Percentiles rank a stretch among this genome's conserved stretches.
phyloP scores from a whole-genome alignment of 2,113 vertebrate genomes.

The Plecotus auritus region DNA sequence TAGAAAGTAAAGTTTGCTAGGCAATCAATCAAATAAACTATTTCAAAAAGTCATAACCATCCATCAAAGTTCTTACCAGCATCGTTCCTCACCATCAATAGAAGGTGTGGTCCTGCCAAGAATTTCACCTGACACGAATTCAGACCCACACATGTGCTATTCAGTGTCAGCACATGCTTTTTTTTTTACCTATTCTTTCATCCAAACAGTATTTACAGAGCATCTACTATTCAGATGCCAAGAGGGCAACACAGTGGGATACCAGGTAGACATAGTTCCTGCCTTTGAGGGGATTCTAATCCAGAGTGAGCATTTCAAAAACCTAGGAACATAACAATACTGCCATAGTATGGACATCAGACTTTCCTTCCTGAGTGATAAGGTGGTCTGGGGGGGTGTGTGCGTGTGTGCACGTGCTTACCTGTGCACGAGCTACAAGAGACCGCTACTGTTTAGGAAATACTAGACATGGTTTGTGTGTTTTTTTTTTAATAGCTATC shows the following conservation, averaged over 20 bases:
- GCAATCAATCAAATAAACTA: constrained; percentile 30
- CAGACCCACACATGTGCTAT: background rate
- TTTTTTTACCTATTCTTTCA: background rate
- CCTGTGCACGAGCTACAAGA: background rate
- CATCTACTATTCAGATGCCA: background rate
- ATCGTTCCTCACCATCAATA: background rate
- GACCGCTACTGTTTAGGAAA: background rate
- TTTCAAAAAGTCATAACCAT: constrained; percentile 49
- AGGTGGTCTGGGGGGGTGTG: background rate
- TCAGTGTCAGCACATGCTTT: background rate
- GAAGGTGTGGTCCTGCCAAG: background rate
- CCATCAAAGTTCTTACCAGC: constrained; percentile 29
- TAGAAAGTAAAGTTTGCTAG: background rate
- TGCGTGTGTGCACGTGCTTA: background rate
- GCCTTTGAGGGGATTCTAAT: background rate
- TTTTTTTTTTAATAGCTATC: background rate
- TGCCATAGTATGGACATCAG: background rate
- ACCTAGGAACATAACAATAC: background rate
- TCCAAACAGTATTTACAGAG: background rate
- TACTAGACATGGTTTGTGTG: background rate
- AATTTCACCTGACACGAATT: background rate
- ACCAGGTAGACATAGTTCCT: background rate
- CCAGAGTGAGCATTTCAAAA: background rate
- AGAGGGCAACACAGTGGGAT: background rate
- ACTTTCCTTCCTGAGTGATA: background rate